Evolutionary conservation across 1,140 invertebrate genomes (phyloP).

Genomic region (Papilio polyxenes): DNA sequence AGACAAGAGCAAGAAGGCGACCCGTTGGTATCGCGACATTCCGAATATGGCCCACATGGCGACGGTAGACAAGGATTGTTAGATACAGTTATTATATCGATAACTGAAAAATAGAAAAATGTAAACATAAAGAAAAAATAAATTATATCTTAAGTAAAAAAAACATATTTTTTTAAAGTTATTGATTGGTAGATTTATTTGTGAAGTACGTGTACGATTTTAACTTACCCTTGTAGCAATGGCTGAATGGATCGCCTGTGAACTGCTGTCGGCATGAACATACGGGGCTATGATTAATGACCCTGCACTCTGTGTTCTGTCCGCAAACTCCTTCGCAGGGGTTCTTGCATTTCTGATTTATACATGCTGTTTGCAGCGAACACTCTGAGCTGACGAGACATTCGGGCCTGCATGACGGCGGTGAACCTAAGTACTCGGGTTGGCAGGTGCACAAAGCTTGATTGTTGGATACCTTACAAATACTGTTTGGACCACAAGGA

Average conservation of each 20-base stretch:
- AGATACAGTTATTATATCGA: conserved; percentile 60
- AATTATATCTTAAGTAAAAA: conserved; percentile 24
- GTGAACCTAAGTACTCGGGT: conserved; percentile 76
- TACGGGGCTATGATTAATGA: conserved; percentile 81
- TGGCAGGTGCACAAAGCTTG: conserved; percentile 86
- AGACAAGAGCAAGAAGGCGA: conserved; percentile 86
- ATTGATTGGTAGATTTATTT: not conserved
- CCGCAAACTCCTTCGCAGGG: conserved; percentile 83
- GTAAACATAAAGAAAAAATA: conserved; percentile 54
- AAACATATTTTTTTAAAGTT: conserved; percentile 17
- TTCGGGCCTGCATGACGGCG: conserved; percentile 81
- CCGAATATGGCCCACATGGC: conserved; percentile 88
- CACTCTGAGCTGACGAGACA: conserved; percentile 81
- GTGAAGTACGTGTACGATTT: not conserved
- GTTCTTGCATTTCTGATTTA: conserved; percentile 80
- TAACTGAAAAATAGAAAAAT: conserved; percentile 57
- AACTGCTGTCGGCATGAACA: conserved; percentile 79
- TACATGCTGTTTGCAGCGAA: conserved; percentile 73
- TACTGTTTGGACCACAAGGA: conserved; percentile 88
- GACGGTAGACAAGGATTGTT: conserved; percentile 84
- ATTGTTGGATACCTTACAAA: conserved; percentile 85
- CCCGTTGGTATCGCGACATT: conserved; percentile 84
- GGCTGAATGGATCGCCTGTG: conserved; percentile 83
- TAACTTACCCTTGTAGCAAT: conserved; percentile 74
- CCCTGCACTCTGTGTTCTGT: conserved; percentile 81